Evolutionary conservation across 2,888 invertebrate species (phyloP), one percentile per base, ranked within the genome.

Genomic region (Eupithecia subfuscata): DNA sequence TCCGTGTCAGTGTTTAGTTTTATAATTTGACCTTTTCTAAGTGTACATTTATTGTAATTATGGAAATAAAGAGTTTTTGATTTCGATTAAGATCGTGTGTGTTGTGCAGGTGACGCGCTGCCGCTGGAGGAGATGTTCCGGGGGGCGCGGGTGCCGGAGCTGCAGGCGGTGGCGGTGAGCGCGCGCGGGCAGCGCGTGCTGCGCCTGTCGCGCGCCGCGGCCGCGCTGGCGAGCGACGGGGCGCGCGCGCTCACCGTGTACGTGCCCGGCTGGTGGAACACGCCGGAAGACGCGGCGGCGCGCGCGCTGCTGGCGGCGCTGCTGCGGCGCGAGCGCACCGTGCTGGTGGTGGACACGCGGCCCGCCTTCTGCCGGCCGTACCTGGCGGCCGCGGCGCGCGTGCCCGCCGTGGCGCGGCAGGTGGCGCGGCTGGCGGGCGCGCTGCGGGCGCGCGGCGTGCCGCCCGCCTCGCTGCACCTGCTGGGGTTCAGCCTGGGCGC

Each of bases 401-500:
- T 93, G 2, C 86, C 85, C 22, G 85, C 91, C 1, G 81, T 93
- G 4, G 88, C 91, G 82, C 89, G 0, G 87, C 93, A 0, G 92
- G 92, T 65, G 0, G 86, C 92, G 1, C 84, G 90, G 8, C 73
- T 88, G 92, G 37, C 65, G 2, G n/a, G 2, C 86, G 85, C 25
- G 85, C 64, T 25, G 18, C 64, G 30, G 8, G 30, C 64, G 91
- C 1, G 81, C 93, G 3, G 88, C 91, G 18, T 88, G 92, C 16
- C 90, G 92, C 0, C 82, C 95, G 0, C 93, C 0, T 91, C 93
- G 16, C 90, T 96, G 34, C 96, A 96, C 82, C 83, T 96, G 30
- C 94, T 96, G 74, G 96, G 96, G 9, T 96, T 96, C 89, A 96
- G 96, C 78, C 86, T 96, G 22, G 96, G 96, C 4, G 96, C 96